Evolutionary conservation across 2,888 invertebrate genomes (phyloP).

Genomic region (Catocala nupta): DNA sequence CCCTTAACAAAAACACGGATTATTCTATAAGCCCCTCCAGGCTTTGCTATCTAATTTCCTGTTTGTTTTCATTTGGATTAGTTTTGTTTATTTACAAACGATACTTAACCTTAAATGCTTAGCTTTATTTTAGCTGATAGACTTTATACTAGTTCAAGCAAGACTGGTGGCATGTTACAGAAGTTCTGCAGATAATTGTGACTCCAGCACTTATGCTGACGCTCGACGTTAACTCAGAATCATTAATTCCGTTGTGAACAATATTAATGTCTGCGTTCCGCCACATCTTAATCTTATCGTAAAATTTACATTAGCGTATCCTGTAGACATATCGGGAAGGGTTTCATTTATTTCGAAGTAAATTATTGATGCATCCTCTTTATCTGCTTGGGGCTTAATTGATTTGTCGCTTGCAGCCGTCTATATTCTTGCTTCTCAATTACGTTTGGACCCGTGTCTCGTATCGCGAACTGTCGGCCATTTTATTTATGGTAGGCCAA

Average conservation of each 20-base stretch:
- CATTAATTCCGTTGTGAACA: conserved; percentile 33
- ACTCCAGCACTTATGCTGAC: conserved; percentile 36
- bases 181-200: conserved; percentile 30
- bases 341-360: conserved; percentile 68
- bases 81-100: conserved; percentile 64
- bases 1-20: conserved; percentile 85
- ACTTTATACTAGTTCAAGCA: conserved; percentile 23
- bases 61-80: conserved; percentile 71
- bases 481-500: conserved; percentile 83
- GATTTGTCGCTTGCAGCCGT: conserved; percentile 82
- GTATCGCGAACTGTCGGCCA: conserved; percentile 79
- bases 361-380: conserved; percentile 81
- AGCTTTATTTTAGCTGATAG: conserved; percentile 33
- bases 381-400: conserved; percentile 80
- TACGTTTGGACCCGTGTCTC: conserved; percentile 72
- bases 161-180: conserved; percentile 29
- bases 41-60: conserved; percentile 77
- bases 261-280: conserved; percentile 45
- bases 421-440: conserved; percentile 81
- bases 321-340: conserved; percentile 52
- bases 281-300: conserved; percentile 54
- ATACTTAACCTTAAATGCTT: conserved; percentile 29
- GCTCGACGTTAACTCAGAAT: conserved; percentile 32
- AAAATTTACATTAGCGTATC: conserved; percentile 62
- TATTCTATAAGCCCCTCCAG: conserved; percentile 77